phyloP scores from a whole-genome alignment of 1,140 invertebrate genomes.

The Drosophila setifemur region DNA sequence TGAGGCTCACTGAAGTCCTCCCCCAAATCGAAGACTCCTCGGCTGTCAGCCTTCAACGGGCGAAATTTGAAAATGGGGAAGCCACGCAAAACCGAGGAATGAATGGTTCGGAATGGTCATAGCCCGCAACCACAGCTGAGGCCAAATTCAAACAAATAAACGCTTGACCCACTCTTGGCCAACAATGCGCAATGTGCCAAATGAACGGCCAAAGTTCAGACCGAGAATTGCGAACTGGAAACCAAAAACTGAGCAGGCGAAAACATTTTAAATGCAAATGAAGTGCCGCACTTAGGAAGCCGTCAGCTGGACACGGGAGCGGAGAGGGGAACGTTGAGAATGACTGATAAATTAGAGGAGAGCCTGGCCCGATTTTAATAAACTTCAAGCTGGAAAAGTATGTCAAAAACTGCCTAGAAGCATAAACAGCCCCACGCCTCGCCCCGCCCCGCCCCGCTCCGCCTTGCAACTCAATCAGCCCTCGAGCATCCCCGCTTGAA shows the following conservation, averaged over 20 bases:
- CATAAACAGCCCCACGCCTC: conserved; percentile 20
- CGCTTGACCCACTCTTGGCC: conserved; percentile 55
- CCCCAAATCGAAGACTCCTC: conserved; percentile 26
- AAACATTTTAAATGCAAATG: conserved; percentile 80
- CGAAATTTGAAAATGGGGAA: neutral
- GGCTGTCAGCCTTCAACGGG: conserved; percentile 4
- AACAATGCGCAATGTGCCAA: conserved; percentile 77
- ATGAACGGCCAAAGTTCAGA: conserved; percentile 73
- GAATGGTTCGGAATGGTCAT: conserved; percentile 31
- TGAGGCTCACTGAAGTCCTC: neutral
- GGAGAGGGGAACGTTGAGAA: conserved; percentile 21
- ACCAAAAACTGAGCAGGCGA: conserved; percentile 57
- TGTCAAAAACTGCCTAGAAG: conserved; percentile 47
- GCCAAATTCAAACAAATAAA: conserved; percentile 41
- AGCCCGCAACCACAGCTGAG: conserved; percentile 2
- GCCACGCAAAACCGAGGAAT: conserved; percentile 12
- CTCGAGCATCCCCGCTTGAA: conserved; percentile 33
- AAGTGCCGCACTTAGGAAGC: conserved; percentile 69
- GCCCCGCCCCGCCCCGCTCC: neutral
- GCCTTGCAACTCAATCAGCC: conserved; percentile 2
- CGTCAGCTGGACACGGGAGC: conserved; percentile 43
- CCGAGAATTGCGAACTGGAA: conserved; percentile 4
- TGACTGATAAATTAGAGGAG: conserved; percentile 66
- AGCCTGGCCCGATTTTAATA: conserved; percentile 58
- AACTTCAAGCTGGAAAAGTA: conserved; percentile 47